phyloP scores from a whole-genome alignment of 2,113 vertebrate species.

The Phoxinus phoxinus region DNA sequence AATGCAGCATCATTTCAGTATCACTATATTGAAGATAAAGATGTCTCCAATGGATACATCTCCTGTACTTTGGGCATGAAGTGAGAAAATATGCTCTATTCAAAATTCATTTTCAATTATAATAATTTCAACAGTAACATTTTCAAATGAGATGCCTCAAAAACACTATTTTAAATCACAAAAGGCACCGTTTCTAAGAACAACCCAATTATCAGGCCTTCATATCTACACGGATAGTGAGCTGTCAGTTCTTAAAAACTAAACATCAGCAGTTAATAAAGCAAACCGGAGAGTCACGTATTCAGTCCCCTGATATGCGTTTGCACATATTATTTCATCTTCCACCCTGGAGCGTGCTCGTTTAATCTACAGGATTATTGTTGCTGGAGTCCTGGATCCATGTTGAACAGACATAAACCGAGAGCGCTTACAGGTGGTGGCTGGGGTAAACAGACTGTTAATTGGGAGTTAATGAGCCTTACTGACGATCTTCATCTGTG shows the following conservation, averaged over 20 bases:
- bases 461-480: conserved; percentile 51
- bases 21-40: neutral
- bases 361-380: neutral
- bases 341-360: neutral
- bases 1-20: too few species aligned
- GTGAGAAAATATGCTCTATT: neutral
- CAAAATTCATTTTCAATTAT: neutral
- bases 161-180: neutral
- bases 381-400: conserved; percentile 3
- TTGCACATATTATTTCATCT: neutral
- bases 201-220: neutral
- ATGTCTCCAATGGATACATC: neutral
- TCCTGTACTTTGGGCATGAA: neutral
- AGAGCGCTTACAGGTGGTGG: conserved; percentile 47
- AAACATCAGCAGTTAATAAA: conserved; percentile 13
- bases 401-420: conserved; percentile 24
- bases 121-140: neutral
- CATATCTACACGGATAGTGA: neutral
- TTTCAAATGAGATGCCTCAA: neutral
- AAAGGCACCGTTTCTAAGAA: neutral
- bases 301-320: neutral
- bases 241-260: neutral
- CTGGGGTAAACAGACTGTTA: conserved; percentile 38
- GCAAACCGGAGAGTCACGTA: neutral
- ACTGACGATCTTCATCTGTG: conserved; percentile 36